phyloP scores from a whole-genome alignment of 1,140 invertebrate genomes.

The Trissolcus basalis region DNA sequence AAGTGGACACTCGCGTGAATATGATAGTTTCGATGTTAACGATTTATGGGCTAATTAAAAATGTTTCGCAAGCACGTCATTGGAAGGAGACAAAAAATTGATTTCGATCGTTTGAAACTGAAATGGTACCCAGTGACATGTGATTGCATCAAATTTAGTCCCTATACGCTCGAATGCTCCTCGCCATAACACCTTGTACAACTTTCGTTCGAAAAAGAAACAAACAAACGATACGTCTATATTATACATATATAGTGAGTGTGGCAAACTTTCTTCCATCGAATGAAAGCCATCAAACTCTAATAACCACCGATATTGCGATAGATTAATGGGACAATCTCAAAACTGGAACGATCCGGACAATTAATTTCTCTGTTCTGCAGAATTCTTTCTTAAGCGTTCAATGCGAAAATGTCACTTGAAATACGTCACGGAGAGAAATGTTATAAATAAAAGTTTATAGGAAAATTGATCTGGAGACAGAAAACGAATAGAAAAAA shows the following conservation, averaged over 20 bases:
- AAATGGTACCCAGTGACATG: no score
- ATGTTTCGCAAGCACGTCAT: background rate
- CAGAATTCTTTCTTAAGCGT: no score
- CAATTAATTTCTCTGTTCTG: background rate
- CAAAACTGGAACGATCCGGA: background rate
- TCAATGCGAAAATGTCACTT: no score
- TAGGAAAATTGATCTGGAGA: no score
- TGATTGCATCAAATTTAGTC: no score
- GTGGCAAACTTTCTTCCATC: background rate
- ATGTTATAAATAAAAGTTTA: no score
- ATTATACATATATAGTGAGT: background rate
- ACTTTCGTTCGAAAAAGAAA: background rate
- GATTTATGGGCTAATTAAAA: background rate
- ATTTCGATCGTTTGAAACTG: background rate
- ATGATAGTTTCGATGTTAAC: background rate
- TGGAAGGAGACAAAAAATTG: background rate
- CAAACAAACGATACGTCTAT: background rate
- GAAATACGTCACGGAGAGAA: no score
- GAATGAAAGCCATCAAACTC: constrained; percentile 1
- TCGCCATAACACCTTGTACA: no score
- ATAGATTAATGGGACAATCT: background rate
- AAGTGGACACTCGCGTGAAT: background rate
- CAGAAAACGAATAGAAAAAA: no score
- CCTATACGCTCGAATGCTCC: no score
- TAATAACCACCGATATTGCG: no score